Base-by-base conservation (phyloP, 2,888 invertebrate genomes). In the Harpagoxenus sublaevis region DNA sequence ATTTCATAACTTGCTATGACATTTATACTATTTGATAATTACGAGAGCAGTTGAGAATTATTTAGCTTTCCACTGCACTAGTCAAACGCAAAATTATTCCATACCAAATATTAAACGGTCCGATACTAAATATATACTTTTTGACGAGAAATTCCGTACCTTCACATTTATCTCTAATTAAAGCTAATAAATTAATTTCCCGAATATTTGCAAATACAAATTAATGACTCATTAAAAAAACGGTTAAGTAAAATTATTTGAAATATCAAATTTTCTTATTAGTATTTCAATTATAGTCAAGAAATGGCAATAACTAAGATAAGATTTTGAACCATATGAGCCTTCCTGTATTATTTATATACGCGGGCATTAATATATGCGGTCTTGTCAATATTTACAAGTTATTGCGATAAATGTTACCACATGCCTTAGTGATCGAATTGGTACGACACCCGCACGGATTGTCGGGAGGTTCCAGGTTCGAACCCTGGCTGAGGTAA, bases 1-100 rank as follows among this genome's bases (percentile, higher is more conserved):
- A 53, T n/a, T 82, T 79, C 35, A 71, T 71, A 79, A 65, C 28
- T 35, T 53, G 31, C 62, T 39, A 35, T 82, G 78, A 63, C 55
- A 31, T 82, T 65, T 53, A 82, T 82, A 62, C 65, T 75, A 63
- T 63, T 82, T 53, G 53, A 77, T 78, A 63, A 77, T 78, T 45
- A 35, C 18, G 39, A 18, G 18, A 48, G 53, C 45, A 53, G 23
- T 6, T 45, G 53, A 65, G 78, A n/a, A 77, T 83, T 65, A 66
- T 66, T 75, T 65, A 78, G 83, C 65, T 83, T 78, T 78, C 9
- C 28, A 28, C 57, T 39, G 35, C 23, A 35, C 48, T 83, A 66
- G 78, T 65, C 45, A 65, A 66, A 83, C 23, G n/a, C 53, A 75
- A 57, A 55, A 77, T 66, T 83, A 77, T 75, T 28, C 12, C 35